A percentile compares a stretch with the other conserved stretches of the same genome.
phyloP scores from a whole-genome alignment of 2,797 vertebrate species.

The Halcyon smyrnensis region DNA sequence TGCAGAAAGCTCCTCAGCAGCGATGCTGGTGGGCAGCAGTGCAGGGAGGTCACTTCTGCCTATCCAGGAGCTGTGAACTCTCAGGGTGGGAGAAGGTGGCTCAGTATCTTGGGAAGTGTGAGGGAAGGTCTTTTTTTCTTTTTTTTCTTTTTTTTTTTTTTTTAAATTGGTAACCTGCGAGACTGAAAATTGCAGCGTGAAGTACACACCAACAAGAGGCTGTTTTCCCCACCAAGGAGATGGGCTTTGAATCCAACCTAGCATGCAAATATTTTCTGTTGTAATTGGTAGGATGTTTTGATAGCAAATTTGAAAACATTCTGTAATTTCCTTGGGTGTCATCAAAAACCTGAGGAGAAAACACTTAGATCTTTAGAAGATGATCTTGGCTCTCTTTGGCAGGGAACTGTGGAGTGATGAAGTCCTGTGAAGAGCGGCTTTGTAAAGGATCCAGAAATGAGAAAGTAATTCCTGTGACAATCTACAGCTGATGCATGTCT shows the following conservation, averaged over 20 bases:
- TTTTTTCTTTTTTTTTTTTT: not conserved
- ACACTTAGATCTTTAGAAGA: not conserved
- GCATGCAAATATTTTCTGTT: not conserved
- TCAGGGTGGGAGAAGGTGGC: too few species aligned
- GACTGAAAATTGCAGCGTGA: not conserved
- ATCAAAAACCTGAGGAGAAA: not conserved
- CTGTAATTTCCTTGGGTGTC: not conserved
- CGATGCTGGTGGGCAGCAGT: not conserved
- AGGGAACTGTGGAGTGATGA: not conserved
- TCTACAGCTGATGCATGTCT: not conserved
- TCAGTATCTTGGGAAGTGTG: not conserved
- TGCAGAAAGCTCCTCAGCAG: not conserved
- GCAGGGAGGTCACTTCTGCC: not conserved
- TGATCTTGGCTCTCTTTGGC: not conserved
- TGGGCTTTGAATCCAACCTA: not conserved
- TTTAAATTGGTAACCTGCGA: not conserved
- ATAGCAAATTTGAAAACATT: not conserved
- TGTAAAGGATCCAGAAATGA: not conserved
- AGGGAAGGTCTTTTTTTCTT: not conserved
- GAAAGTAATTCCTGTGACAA: not conserved
- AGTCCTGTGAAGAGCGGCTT: not conserved
- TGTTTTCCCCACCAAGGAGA: not conserved
- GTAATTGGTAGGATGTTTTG: not conserved
- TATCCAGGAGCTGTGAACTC: not conserved
- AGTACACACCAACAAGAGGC: rapidly evolving